Percentiles rank a stretch among this genome's conserved stretches.
These are phyloP conservation scores for Dasyprocta punctata DNA, from an alignment of 2,113 vertebrate genomes.

Conservation along the genomic window DNA sequence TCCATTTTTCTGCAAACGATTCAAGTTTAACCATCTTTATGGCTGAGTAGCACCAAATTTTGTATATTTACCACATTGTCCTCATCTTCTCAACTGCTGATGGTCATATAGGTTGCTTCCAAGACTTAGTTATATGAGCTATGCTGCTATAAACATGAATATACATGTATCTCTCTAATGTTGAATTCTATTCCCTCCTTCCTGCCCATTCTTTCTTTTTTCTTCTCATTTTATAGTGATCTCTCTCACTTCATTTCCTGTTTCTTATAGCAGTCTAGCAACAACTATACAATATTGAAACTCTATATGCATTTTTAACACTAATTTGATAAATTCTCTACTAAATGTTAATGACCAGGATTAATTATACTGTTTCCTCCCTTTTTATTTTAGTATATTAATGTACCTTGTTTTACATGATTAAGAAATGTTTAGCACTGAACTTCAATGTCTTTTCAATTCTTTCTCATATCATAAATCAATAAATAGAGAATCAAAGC, in stretches of 20 bases:
- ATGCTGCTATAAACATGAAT: background rate
- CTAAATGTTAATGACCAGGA: background rate
- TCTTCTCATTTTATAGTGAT: background rate
- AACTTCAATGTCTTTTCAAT: background rate
- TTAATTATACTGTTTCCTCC: background rate
- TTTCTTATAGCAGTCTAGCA: background rate
- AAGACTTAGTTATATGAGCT: background rate
- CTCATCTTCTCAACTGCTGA: background rate
- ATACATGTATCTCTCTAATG: background rate
- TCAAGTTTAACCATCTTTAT: background rate
- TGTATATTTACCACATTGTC: background rate
- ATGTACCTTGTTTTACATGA: background rate
- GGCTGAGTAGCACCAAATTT: background rate
- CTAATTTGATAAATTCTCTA: background rate
- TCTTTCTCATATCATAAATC: background rate
- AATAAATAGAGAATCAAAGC: background rate
- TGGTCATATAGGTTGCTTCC: background rate
- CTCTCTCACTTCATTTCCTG: background rate
- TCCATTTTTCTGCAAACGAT: background rate
- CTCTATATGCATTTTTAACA: background rate
- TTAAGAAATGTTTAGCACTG: background rate
- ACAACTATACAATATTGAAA: background rate
- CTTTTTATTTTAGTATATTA: background rate
- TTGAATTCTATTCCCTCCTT: too few species aligned
- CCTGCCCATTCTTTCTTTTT: rapidly evolving